Base-by-base conservation (phyloP, 2,113 vertebrate genomes). In the Rutilus rutilus region DNA sequence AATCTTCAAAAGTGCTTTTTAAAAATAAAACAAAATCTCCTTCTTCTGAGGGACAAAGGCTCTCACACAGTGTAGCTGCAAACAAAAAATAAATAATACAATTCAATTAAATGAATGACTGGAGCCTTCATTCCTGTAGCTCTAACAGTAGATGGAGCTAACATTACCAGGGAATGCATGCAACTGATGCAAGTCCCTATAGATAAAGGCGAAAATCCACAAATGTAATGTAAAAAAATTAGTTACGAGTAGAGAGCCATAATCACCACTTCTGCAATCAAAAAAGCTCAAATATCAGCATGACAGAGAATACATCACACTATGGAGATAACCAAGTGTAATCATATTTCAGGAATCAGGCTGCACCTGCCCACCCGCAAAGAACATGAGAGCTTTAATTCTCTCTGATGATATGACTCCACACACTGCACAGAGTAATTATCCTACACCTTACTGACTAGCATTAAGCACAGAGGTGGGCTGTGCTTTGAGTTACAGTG, bases 371-470 rank as follows among this genome's bases (percentile, higher is more conserved):
- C 76, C 76, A 60, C 30, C 21, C 8, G 76, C 21, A n/a, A 23
- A 60, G 52, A 78, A 42, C 21, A 9, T 25, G 1, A 59, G 77
- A 6, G 33, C 30, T 78, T 78, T 39, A 39, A 78, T 78, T 78
- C 77, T 73, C 21, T 78, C 33, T 39, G 54, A 78, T 78, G 54
- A 78, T 17, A 60, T 36, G 54, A n/a, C 30, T 59, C 27, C 30
- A n/a, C 21, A 33, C 76, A 59, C 76, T 39, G 76, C 76, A 59
- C 30, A 78, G 76, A 78, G 10, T 9, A 78, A 59, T 60, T 78
- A 57, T 78, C 76, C 52, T 39, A 78, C 30, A 78, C 76, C 52
- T 59, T 39, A 39, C 52, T 39, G 76, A 78, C 27, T 36, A 39
- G 52, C 5, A 78, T 59, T 36, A 57, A 14, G 30, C 74, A 71